Percentiles rank a stretch among this genome's conserved stretches.
These are phyloP conservation scores for Tinea pellionella DNA, from an alignment of 2,888 invertebrate genomes.

Conservation along the genomic window DNA sequence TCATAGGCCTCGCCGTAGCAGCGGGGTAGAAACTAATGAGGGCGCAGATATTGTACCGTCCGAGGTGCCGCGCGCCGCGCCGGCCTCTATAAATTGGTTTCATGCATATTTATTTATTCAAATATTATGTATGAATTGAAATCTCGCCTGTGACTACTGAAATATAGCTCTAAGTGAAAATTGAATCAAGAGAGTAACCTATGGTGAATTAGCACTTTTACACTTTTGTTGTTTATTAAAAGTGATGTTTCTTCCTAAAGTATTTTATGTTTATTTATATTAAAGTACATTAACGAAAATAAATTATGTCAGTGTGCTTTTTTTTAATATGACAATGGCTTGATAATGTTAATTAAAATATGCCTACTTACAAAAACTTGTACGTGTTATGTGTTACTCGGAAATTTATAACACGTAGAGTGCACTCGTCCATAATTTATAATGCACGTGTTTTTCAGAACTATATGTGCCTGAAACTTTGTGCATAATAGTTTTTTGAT, in stretches of 20 bases:
- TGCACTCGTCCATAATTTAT: conserved; percentile 7
- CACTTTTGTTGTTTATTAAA: too few relatives aligned
- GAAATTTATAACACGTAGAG: conserved; percentile 3
- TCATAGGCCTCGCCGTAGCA: conserved; percentile 24
- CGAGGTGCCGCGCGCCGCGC: conserved; percentile 24
- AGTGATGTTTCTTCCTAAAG: too few relatives aligned
- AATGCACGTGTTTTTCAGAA: conserved; percentile 12
- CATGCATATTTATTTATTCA: conserved; percentile 71
- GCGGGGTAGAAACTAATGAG: conserved; percentile 49
- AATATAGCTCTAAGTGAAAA: conserved; percentile 53
- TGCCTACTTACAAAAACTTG: background rate
- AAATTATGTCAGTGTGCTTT: too few relatives aligned
- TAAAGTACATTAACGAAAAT: too few relatives aligned
- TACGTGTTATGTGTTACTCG: background rate
- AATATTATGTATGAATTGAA: conserved; percentile 67
- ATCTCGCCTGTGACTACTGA: conserved; percentile 58
- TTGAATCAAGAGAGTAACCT: conserved; percentile 58
- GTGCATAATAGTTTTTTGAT: conserved; percentile 38
- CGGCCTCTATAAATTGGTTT: conserved; percentile 66
- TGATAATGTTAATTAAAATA: background rate
- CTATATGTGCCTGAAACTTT: conserved; percentile 25
- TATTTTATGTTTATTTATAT: too few relatives aligned
- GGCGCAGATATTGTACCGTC: conserved; percentile 49
- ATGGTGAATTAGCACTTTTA: conserved; percentile 21
- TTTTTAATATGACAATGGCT: too few relatives aligned